Evolutionary conservation across 2,797 vertebrate species (phyloP).

Genomic region (Cephalopachus bancanus): DNA sequence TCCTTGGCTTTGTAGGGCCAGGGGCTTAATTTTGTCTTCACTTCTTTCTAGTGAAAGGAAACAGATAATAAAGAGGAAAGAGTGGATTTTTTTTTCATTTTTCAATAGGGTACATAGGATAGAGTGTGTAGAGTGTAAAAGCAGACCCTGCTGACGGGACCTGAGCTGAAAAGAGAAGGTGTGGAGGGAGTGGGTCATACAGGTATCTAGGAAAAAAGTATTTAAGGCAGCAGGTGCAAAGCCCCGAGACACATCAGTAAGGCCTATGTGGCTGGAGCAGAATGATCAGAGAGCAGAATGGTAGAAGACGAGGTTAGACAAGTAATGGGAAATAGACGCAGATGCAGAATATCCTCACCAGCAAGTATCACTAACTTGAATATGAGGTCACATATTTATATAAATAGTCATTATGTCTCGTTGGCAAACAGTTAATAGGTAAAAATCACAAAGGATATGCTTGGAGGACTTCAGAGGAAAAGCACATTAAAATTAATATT

Average conservation of each 20-base stretch:
- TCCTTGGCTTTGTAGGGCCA: background rate
- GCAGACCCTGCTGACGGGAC: background rate
- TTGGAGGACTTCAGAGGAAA: conserved; percentile 22
- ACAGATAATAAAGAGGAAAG: background rate
- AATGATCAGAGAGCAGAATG: background rate
- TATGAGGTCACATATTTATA: background rate
- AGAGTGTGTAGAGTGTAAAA: background rate
- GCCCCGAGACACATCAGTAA: background rate
- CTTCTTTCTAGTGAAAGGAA: conserved; percentile 30
- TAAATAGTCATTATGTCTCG: background rate
- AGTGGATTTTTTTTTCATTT: no score
- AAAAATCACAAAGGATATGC: conserved; percentile 44
- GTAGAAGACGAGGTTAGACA: background rate
- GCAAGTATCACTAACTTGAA: background rate
- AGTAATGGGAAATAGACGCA: background rate
- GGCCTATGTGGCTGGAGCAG: background rate
- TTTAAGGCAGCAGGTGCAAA: background rate
- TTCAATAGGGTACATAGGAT: background rate
- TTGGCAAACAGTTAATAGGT: background rate
- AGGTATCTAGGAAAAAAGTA: background rate
- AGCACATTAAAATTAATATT: conserved; percentile 21
- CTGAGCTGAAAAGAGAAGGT: background rate
- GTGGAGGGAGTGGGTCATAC: background rate
- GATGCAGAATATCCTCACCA: background rate
- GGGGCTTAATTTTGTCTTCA: no score